These are phyloP conservation scores for Acanthurus lineatus DNA, from an alignment of 2,797 vertebrate species.

Conservation along the genomic window DNA sequence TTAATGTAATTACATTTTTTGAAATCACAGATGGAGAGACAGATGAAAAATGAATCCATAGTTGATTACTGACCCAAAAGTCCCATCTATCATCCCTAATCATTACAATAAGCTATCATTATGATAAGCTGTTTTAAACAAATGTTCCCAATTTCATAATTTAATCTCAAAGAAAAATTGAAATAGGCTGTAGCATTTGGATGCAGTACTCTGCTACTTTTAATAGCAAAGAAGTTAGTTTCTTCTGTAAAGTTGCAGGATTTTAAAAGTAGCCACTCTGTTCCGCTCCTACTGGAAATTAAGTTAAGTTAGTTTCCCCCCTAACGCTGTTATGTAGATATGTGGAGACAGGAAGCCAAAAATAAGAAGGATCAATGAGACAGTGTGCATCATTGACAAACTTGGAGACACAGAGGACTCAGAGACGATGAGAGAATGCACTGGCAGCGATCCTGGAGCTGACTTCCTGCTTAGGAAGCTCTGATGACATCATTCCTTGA, in stretches of 20 bases:
- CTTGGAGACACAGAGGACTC: slow-evolving; percentile 39
- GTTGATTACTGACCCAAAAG: no score
- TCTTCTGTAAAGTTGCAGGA: neutral
- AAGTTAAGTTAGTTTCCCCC: neutral
- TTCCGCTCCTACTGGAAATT: neutral
- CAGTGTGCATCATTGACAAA: slow-evolving; percentile 20
- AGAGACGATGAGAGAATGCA: slow-evolving; percentile 38
- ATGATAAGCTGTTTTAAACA: no score
- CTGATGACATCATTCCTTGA: slow-evolving; percentile 74
- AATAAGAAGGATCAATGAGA: slow-evolving; percentile 7
- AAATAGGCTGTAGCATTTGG: neutral
- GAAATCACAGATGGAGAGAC: no score
- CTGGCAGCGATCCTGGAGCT: slow-evolving; percentile 65
- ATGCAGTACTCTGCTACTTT: neutral
- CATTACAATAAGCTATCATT: no score
- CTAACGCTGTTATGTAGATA: neutral
- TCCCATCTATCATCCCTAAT: no score
- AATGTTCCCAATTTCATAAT: no score
- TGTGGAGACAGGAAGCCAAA: neutral
- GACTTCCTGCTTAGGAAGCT: slow-evolving; percentile 82
- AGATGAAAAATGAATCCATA: no score
- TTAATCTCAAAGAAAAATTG: no score
- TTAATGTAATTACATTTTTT: no score
- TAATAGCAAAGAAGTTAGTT: neutral
- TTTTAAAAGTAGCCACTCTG: neutral